Evolutionary conservation across 2,888 invertebrate species (phyloP), one percentile per base, ranked within the genome.

Genomic region (Antheraea yamamai): DNA sequence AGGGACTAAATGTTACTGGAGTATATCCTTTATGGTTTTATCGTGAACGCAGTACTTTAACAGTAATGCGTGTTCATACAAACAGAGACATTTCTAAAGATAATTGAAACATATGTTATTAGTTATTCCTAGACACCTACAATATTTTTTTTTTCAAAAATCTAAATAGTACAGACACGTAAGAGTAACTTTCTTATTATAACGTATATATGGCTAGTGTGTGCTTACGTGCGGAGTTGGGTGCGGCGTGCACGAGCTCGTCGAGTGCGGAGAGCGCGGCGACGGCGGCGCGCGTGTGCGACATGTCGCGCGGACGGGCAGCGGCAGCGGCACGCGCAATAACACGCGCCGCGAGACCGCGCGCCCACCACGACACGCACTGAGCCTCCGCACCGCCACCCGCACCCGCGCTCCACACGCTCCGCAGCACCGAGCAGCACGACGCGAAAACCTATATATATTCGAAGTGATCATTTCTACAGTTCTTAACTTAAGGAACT

Each of bases 331-430:
- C 92, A 58, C 92, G 89, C 14, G 88, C 90, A 18, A 88, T 83
- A 20, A 94, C 87, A 4, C 89, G 81, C 4, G 87, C 92, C 1
- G 89, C 94, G 75, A 94, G 83, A 16, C 91, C 93, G 23, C 95
- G 91, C 82, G 93, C 94, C 92, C 93, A 94, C 90, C 92, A 92
- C 79, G 90, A 88, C 79, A 90, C 90, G 78, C 85, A 81, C 55
- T 79, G 81, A 18, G 86, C 77, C 0, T 83, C 66, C 26, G 85
- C 82, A 14, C 78, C 72, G 35, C 84, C 73, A 0, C 84, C 82
- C 4, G 18, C 66, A 14, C 30, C 68, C 8, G 83, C 73, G 0
- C 84, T 81, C 94, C 94, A 95, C 80, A 94, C 89, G 30, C 82
- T 83, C 77, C 93, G 90, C 1, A 93, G 83, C 77, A 93, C 91